phyloP scores from a whole-genome alignment of 2,888 invertebrate species.

The Mongoloraphidia duomilia region DNA sequence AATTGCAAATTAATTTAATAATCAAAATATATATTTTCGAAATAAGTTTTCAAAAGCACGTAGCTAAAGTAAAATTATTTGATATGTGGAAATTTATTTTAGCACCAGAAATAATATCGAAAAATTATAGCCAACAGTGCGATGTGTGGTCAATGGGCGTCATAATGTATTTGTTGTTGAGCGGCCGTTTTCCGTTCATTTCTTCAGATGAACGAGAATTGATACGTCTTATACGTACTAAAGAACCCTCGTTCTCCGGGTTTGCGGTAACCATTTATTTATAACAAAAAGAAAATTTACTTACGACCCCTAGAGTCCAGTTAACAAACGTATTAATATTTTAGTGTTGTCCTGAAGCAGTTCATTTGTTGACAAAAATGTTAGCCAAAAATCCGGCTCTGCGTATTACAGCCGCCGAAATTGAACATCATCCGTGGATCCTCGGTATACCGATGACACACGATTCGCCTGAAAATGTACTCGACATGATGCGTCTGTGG shows the following conservation, averaged over 20 bases:
- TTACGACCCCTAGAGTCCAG: not conserved
- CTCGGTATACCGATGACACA: conserved; percentile 16
- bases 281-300: not conserved
- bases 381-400: conserved; percentile 36
- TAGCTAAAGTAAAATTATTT: no score
- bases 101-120: conserved; percentile 42
- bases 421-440: conserved; percentile 34
- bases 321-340: conserved; percentile 12
- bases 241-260: conserved; percentile 20
- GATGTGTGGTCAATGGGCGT: conserved; percentile 44
- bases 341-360: conserved; percentile 22
- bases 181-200: conserved; percentile 27
- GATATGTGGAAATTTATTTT: conserved; percentile 13
- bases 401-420: conserved; percentile 35
- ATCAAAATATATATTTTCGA: no score
- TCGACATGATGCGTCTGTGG: conserved; percentile 32
- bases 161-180: conserved; percentile 34
- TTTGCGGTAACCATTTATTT: conserved; percentile 6
- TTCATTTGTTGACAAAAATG: conserved; percentile 30
- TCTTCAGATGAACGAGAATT: conserved; percentile 22
- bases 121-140: conserved; percentile 40
- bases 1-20: no score
- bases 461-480: conserved; percentile 24
- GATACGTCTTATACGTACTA: conserved; percentile 22
- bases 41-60: no score